phyloP scores from a whole-genome alignment of 2,888 invertebrate genomes.

The Chaetogeoica ovagalla region DNA sequence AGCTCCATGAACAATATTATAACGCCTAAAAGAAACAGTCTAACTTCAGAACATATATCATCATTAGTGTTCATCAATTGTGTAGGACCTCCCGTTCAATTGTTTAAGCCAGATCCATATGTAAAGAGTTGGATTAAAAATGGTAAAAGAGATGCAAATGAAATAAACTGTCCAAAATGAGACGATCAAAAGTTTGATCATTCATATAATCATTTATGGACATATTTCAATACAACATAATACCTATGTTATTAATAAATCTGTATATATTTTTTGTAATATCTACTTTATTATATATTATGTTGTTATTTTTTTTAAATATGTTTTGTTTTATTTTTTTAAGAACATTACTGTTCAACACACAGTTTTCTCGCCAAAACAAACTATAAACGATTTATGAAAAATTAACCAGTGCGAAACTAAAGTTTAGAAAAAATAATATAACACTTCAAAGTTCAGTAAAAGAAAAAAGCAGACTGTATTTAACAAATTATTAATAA shows the following conservation, averaged over 20 bases:
- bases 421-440: too few species aligned
- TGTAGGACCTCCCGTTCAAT: not conserved
- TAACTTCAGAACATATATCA: not conserved
- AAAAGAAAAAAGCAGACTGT: too few species aligned
- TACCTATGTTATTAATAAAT: not conserved
- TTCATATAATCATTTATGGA: slow-evolving; percentile 3
- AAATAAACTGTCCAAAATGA: not conserved
- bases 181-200: not conserved
- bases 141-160: not conserved
- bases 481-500: too few species aligned
- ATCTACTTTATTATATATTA: too few species aligned
- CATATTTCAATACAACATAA: too few species aligned
- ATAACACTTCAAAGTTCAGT: too few species aligned
- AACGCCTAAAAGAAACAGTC: not conserved
- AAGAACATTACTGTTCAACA: too few species aligned
- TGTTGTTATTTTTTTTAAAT: too few species aligned
- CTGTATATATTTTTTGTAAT: not conserved
- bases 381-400: too few species aligned
- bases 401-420: too few species aligned
- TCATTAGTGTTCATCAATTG: not conserved
- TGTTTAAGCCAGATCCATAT: not conserved
- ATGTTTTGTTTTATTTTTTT: not conserved
- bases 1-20: not conserved
- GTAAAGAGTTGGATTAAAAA: slow-evolving; percentile 3
- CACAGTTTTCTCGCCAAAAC: too few species aligned